phyloP scores from a whole-genome alignment of 2,888 invertebrate species.

The Neoaliturus tenellus region DNA sequence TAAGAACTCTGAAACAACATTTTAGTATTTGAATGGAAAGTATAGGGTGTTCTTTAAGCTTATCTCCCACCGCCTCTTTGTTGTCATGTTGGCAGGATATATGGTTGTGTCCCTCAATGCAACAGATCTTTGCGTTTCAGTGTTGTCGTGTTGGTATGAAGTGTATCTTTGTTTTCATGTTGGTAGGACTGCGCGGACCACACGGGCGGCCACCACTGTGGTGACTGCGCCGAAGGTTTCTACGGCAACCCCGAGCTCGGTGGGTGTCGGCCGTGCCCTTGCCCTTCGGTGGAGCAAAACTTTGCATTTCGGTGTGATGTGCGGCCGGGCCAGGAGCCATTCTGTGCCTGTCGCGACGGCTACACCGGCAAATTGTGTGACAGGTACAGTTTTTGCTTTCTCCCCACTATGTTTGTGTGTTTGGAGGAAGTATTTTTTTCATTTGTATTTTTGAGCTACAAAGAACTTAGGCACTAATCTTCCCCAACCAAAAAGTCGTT shows the following conservation, averaged over 20 bases:
- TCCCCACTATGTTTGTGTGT: too few species aligned
- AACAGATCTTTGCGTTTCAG: background rate
- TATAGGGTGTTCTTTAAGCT: too few species aligned
- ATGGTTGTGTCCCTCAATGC: too few species aligned
- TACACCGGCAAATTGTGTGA: conserved; percentile 76
- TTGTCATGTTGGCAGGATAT: background rate
- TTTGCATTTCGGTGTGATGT: conserved; percentile 87
- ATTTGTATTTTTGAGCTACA: too few species aligned
- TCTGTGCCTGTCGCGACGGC: conserved; percentile 90
- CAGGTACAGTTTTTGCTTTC: conserved; percentile 71
- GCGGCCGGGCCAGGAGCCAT: conserved; percentile 72
- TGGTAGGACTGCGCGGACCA: conserved; percentile 88
- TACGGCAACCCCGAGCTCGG: conserved; percentile 84
- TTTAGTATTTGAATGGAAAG: too few species aligned
- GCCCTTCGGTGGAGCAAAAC: conserved; percentile 88
- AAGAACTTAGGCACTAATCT: too few species aligned
- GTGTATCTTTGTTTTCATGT: too few species aligned
- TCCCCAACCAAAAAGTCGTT: too few species aligned
- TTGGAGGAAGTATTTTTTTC: too few species aligned
- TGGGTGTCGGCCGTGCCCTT: conserved; percentile 91
- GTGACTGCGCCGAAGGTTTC: conserved; percentile 90
- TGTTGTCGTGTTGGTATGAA: too few species aligned
- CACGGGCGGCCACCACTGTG: conserved; percentile 90
- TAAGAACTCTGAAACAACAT: too few species aligned
- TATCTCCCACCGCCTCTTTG: too few species aligned